Evolutionary conservation across 2,113 vertebrate species (phyloP).

Genomic region (Haplochromis burtoni): DNA sequence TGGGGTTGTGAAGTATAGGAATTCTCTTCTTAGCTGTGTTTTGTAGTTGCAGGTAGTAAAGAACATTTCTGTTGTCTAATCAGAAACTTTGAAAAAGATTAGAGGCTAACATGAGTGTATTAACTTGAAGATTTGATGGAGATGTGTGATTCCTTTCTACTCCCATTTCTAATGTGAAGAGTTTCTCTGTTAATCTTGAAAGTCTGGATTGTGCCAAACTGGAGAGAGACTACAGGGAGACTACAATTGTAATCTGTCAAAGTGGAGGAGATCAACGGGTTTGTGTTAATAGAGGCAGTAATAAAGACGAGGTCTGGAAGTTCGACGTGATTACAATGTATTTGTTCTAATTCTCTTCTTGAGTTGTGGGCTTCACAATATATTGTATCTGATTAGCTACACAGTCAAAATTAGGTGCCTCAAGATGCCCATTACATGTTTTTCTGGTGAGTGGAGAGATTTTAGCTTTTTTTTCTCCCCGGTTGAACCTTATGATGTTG

Average conservation of each 20-base stretch:
- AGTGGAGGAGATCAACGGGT: background rate
- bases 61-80: background rate
- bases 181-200: background rate
- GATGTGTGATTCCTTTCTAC: background rate
- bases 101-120: accelerated
- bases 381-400: background rate
- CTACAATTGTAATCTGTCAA: background rate
- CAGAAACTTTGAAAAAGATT: background rate
- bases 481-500: background rate
- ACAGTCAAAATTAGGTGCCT: background rate
- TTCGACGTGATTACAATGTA: background rate
- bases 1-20: background rate
- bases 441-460: background rate
- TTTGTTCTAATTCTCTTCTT: background rate
- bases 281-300: background rate
- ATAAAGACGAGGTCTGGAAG: background rate
- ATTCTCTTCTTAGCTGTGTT: background rate
- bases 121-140: background rate
- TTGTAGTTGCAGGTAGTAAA: background rate
- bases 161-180: background rate
- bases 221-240: background rate
- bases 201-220: background rate
- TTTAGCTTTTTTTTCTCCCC: accelerated
- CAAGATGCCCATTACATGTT: background rate
- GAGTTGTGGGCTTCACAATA: accelerated